Base-by-base conservation (phyloP, 2,888 invertebrate genomes). In the Peribatodes rhomboidaria region DNA sequence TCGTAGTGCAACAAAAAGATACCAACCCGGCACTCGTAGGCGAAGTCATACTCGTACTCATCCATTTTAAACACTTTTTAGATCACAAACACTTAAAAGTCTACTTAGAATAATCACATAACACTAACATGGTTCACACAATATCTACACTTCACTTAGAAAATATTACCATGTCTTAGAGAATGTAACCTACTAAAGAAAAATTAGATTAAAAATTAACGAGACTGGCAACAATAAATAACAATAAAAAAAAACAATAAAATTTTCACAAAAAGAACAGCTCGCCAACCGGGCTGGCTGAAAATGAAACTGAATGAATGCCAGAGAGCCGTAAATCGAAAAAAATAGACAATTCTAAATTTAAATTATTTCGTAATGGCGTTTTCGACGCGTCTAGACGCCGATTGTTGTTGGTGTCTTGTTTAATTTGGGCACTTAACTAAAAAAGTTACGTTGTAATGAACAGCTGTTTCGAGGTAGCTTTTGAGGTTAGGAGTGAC, bases 11-110 rank as follows among this genome's bases (percentile, higher is more conserved):
- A 27, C 27, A 33, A 66, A 66, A 73, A 73, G 72, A 84, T 87
- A 92, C 94, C 85, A 90, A 95, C 95, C 95, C 94, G 94, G 90
- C 95, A 95, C 88, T 95, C 95, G 87, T 94, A 95, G 70, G 94
- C 94, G 90, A 95, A 95, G 88, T 95, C 94, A 88, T 95, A 95
- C 79, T 95, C 94, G 85, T 94, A 94, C 70, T 94, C 93, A 74
- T 92, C 92, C 93, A 93, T 88, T 79, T 79, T 79, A 67, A 67
- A 70, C 79, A 82, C 75, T 75, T 76, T 68, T 74, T 77, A 84
- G 82, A 27, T 84, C 80, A 83, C 79, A 75, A 76, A 53, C 69
- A 75, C 49, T 71, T 31, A 49, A 41, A 50, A 49, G 18, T 64
- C 55, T 79, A 80, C 82, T 81, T 71, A 75, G 67, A 76, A 69